Percentiles rank a stretch among this genome's conserved stretches.
Conservation (phyloP, 2,797 vertebrate genomes). For the Clangula hyemalis region DNA sequence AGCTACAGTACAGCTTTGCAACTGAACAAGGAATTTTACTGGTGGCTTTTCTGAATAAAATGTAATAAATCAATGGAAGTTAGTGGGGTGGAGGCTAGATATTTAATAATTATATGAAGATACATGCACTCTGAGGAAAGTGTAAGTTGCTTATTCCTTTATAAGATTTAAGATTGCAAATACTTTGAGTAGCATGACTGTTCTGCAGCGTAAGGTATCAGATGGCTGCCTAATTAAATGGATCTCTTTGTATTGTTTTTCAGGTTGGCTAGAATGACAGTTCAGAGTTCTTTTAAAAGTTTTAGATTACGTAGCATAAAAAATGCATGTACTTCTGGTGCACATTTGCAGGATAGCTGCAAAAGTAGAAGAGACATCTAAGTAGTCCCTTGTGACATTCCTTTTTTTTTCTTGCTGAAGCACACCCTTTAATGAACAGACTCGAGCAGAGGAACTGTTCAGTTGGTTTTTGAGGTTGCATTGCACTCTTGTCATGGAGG, state of each 20-base stretch:
- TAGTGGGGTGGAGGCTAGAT: background rate
- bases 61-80: background rate
- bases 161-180: slow-evolving; percentile 20
- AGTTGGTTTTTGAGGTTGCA: background rate
- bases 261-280: slow-evolving; percentile 79
- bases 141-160: slow-evolving; percentile 11
- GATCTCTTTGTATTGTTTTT: slow-evolving; percentile 78
- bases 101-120: background rate
- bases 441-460: background rate
- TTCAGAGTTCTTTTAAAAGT: slow-evolving; percentile 78
- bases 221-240: slow-evolving; percentile 77
- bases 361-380: slow-evolving; percentile 64
- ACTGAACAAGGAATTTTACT: background rate
- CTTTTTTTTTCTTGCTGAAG: slow-evolving; percentile 4
- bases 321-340: slow-evolving; percentile 79
- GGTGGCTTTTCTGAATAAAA: background rate
- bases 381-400: slow-evolving; percentile 45
- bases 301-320: slow-evolving; percentile 82
- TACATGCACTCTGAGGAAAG: background rate
- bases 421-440: background rate
- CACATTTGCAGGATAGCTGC: slow-evolving; percentile 55
- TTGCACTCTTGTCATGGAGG: background rate
- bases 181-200: slow-evolving; percentile 44
- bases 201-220: slow-evolving; percentile 63
- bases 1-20: background rate